Percentiles rank a stretch among this genome's conserved stretches.
Evolutionary conservation across 2,113 vertebrate genomes (phyloP).

Genomic region (Barbus barbus): DNA sequence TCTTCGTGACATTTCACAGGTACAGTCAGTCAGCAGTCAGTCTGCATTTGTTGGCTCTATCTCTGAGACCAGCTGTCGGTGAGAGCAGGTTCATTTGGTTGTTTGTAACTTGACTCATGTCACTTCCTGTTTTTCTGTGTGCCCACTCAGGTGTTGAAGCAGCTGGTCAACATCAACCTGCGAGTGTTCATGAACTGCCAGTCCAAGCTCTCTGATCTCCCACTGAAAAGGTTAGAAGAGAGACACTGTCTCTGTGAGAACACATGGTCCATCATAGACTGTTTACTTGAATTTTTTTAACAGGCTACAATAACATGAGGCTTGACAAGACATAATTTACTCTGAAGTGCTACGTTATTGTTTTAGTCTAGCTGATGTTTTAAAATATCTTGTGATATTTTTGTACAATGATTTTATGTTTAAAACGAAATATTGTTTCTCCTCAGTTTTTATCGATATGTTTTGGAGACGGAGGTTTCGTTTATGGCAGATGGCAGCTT

Average conservation of each 20-base stretch:
- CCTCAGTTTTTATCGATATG: conserved; percentile 92
- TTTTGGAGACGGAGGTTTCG: conserved; percentile 89
- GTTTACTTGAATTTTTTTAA: neutral
- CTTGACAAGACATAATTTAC: neutral
- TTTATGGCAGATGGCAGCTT: conserved; percentile 85
- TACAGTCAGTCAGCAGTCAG: conserved; percentile 25
- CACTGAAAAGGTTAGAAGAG: conserved; percentile 89
- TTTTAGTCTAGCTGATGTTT: neutral
- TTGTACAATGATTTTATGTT: neutral
- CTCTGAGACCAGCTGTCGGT: neutral
- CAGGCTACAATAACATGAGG: neutral
- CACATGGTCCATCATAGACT: neutral
- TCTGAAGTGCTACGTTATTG: neutral
- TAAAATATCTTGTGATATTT: no score
- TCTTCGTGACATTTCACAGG: neutral
- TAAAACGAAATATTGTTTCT: neutral
- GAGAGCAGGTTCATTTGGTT: neutral
- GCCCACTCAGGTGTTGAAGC: conserved; percentile 83
- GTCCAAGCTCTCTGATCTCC: conserved; percentile 96
- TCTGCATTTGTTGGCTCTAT: conserved; percentile 16
- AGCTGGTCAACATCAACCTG: conserved; percentile 92
- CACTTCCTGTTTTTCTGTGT: neutral
- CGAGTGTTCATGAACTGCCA: conserved; percentile 98
- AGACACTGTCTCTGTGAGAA: neutral
- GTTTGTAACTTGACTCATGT: neutral